phyloP scores from a whole-genome alignment of 2,113 vertebrate genomes.

The Rhinoderma darwinii region DNA sequence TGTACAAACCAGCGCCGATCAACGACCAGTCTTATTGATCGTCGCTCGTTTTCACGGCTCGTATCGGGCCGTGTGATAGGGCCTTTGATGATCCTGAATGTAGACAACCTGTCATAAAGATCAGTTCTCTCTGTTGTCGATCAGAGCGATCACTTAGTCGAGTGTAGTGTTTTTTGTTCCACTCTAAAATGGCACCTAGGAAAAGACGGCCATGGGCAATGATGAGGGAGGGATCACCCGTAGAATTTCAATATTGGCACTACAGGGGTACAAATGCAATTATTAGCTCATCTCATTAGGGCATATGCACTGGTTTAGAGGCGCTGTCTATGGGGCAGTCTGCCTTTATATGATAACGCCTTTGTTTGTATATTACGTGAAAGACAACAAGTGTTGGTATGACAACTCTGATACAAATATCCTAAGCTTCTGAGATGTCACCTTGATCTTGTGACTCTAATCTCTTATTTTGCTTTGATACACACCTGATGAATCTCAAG shows the following conservation, averaged over 20 bases:
- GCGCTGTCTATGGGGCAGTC: not conserved
- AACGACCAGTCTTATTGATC: no score
- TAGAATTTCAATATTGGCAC: not conserved
- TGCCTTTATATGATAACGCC: not conserved
- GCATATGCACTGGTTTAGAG: not conserved
- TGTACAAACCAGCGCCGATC: no score
- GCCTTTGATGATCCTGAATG: no score
- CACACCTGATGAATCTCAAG: not conserved
- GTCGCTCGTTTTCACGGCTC: no score
- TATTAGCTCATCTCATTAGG: not conserved
- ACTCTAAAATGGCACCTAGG: no score
- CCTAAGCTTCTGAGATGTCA: not conserved
- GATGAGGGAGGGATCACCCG: not conserved
- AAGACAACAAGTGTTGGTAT: slow-evolving; percentile 20
- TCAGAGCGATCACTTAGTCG: no score
- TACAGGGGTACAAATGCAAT: not conserved
- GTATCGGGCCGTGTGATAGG: no score
- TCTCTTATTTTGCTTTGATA: not conserved
- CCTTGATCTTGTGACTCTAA: not conserved
- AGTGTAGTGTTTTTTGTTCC: no score
- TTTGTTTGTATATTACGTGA: not conserved
- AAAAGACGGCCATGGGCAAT: no score
- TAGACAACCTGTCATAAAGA: no score
- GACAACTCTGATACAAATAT: not conserved
- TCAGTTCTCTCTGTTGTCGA: no score